A percentile compares a stretch with the other conserved stretches of the same genome.
These are phyloP conservation scores for Nasonovia ribisnigri DNA, from an alignment of 2,888 invertebrate genomes.

Conservation along the genomic window DNA sequence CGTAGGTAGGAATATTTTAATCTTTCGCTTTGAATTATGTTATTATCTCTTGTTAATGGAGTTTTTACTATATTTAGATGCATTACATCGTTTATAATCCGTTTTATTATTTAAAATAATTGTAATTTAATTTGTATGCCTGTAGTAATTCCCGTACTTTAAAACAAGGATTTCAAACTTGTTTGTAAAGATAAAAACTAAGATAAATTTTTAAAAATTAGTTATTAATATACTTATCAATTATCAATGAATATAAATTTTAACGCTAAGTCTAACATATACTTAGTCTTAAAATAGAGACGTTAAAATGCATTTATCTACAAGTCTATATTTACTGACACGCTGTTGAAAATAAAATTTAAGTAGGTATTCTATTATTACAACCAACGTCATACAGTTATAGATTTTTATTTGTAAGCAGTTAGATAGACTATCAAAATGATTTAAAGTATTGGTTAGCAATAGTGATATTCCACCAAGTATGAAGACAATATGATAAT, in stretches of 20 bases:
- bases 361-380: conserved; percentile 5
- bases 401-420: not conserved
- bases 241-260: not conserved
- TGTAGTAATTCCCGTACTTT: no score
- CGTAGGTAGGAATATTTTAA: not conserved
- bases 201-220: no score
- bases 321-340: not conserved
- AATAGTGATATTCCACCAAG: not conserved
- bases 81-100: not conserved
- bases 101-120: not conserved
- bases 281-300: not conserved
- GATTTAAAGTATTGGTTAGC: not conserved
- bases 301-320: not conserved
- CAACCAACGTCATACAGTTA: not conserved
- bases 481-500: not conserved
- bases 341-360: not conserved
- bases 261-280: not conserved
- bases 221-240: not conserved
- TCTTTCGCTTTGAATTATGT: not conserved
- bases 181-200: no score
- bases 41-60: not conserved
- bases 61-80: not conserved
- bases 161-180: no score
- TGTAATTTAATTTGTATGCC: not conserved
- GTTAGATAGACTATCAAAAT: not conserved